phyloP scores from a whole-genome alignment of 2,797 vertebrate genomes.

The Acanthopagrus latus region DNA sequence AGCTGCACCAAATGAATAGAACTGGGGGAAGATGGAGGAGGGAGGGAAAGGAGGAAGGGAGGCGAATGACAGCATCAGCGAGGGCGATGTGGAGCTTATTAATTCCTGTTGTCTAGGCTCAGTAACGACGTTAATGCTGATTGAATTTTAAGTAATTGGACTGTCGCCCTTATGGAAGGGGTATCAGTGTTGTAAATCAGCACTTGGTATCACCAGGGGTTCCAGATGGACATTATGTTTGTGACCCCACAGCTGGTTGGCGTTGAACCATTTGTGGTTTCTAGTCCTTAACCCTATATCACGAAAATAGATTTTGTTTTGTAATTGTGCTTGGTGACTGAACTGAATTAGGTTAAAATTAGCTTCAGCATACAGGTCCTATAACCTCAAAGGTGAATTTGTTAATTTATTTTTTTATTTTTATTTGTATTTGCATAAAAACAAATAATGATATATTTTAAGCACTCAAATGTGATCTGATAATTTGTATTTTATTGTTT shows the following conservation, averaged over 20 bases:
- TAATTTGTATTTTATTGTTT: neutral
- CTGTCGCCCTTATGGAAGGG: conserved; percentile 44
- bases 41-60: conserved; percentile 50
- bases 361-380: neutral
- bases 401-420: neutral
- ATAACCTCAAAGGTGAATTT: neutral
- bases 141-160: conserved; percentile 78
- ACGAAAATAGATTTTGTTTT: neutral
- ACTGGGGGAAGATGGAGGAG: conserved; percentile 60
- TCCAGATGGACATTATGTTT: conserved; percentile 9
- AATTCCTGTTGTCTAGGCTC: conserved; percentile 71
- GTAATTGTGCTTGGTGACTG: neutral
- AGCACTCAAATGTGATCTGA: neutral
- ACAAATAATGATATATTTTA: neutral
- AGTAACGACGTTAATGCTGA: conserved; percentile 73
- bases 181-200: conserved; percentile 38
- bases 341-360: conserved; percentile 9
- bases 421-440: neutral
- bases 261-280: conserved; percentile 19
- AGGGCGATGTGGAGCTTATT: conserved; percentile 70
- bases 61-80: conserved; percentile 58
- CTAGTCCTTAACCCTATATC: neutral
- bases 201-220: conserved; percentile 15
- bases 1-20: conserved; percentile 73
- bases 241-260: conserved; percentile 8